phyloP scores from a whole-genome alignment of 2,888 invertebrate species.

The Magallana nippona region DNA sequence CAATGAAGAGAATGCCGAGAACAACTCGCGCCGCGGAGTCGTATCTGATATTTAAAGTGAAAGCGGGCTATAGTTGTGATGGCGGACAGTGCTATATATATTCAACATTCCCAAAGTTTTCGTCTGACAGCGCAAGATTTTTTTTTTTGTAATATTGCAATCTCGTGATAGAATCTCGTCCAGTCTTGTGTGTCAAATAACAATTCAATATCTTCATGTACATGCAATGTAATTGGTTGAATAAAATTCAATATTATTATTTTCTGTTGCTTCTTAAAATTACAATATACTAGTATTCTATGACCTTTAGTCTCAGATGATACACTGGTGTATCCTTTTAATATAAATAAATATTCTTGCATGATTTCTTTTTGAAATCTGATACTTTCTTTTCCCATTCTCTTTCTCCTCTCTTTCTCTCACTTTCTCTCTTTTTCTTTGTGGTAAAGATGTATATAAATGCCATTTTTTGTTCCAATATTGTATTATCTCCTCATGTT shows the following conservation, averaged over 20 bases:
- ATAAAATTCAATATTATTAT: slow-evolving; percentile 9
- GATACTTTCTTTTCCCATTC: too few relatives aligned
- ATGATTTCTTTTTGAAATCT: too few relatives aligned
- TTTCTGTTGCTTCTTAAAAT: background rate
- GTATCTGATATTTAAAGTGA: slow-evolving; percentile 47
- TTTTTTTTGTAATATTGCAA: slow-evolving; percentile 18
- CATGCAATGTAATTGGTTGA: slow-evolving; percentile 23
- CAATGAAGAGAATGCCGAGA: slow-evolving; percentile 45
- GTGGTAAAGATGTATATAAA: too few relatives aligned
- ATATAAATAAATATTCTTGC: too few relatives aligned
- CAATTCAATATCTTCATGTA: slow-evolving; percentile 15
- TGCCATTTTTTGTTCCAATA: too few relatives aligned
- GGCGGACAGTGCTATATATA: slow-evolving; percentile 9
- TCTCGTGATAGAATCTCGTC: slow-evolving; percentile 32
- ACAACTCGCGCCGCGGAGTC: slow-evolving; percentile 39
- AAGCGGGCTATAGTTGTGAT: background rate
- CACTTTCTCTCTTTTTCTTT: too few relatives aligned
- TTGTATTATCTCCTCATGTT: too few relatives aligned
- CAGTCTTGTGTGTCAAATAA: slow-evolving; percentile 24
- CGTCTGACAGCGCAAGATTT: slow-evolving; percentile 22
- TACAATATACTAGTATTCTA: too few relatives aligned
- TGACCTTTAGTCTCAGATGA: too few relatives aligned
- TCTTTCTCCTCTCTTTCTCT: too few relatives aligned
- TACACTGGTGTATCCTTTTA: too few relatives aligned
- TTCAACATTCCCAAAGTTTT: slow-evolving; percentile 29